Evolutionary conservation across 1,140 invertebrate genomes (phyloP).

Genomic region (Parasteatoda tepidariorum): DNA sequence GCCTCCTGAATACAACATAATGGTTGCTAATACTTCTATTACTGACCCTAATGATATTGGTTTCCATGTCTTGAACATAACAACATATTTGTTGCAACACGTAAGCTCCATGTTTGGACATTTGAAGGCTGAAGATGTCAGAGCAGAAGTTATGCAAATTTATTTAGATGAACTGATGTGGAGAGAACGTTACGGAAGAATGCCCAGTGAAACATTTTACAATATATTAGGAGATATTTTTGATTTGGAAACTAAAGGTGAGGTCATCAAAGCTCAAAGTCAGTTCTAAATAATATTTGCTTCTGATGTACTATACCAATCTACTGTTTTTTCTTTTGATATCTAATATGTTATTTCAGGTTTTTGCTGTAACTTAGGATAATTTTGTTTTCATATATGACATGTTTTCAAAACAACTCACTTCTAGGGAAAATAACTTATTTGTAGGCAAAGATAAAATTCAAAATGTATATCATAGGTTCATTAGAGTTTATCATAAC

Average conservation of each 20-base stretch:
- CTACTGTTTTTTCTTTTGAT: too few relatives aligned
- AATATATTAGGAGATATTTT: conserved; percentile 46
- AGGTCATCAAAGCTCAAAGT: neutral
- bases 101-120: conserved; percentile 21
- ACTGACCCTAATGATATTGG: neutral
- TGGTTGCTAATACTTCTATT: neutral
- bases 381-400: too few relatives aligned
- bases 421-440: too few relatives aligned
- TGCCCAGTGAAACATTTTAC: conserved; percentile 21
- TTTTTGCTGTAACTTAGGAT: too few relatives aligned
- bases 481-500: too few relatives aligned
- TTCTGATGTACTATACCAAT: too few relatives aligned
- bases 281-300: too few relatives aligned
- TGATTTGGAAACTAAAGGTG: neutral
- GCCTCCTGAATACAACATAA: neutral
- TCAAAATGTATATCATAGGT: too few relatives aligned
- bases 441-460: too few relatives aligned
- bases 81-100: conserved; percentile 7
- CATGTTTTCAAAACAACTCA: too few relatives aligned
- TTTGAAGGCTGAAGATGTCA: neutral
- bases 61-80: conserved; percentile 2
- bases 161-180: conserved; percentile 49
- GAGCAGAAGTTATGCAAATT: conserved; percentile 11
- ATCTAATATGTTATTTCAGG: too few relatives aligned
- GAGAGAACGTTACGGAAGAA: conserved; percentile 26